Evolutionary conservation across 2,113 vertebrate species (phyloP), one percentile per base, ranked within the genome.

Genomic region (Petroica traversi): DNA sequence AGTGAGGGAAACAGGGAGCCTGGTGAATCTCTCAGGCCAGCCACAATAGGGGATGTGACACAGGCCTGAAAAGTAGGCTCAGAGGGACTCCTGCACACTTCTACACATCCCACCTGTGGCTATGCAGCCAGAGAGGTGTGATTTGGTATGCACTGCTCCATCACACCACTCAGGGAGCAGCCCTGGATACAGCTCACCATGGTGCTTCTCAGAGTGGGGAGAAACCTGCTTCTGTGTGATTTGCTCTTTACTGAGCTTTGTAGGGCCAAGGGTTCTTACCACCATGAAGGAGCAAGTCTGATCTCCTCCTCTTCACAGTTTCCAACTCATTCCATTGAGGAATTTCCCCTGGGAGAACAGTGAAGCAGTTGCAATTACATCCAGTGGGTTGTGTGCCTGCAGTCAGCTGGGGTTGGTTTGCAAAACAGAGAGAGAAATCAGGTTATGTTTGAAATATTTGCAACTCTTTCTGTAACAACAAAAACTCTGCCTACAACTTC

Each of bases 391-490:
- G 49, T 71, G 85, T 90, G 91, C 68, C 57, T 83, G 67, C 64
- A 72, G 69, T 40, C 51, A 29, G 4, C 38, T 25, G 31, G 31
- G 55, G 22, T 1, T 28, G 26, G 43, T 55, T 81, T 84, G 77
- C 51, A 78, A 89, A 92, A 74, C 40, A 58, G 45, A 71, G 49
- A 58, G 31, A 78, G 14, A 94, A 95, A 89, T 82, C 48, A 85
- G 57, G 45, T 83, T 59, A 90, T 8, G 3, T 57, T 20, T 46
- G 61, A 95, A 87, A 48, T 48, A 89, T 84, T 75, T 76, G 66
- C 41, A 55, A 75, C n/a, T 73, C 43, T 90, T 95, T 88, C 88
- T 90, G 63, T 79, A 93, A 85, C 38, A 94, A 85, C n/a, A 68
- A 89, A 62, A 88, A 67, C 26, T 41, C 77, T 59, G 34, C 82